Evolutionary conservation across 2,888 invertebrate species (phyloP), one percentile per base, ranked within the genome.

Genomic region (Philereme vetulata): DNA sequence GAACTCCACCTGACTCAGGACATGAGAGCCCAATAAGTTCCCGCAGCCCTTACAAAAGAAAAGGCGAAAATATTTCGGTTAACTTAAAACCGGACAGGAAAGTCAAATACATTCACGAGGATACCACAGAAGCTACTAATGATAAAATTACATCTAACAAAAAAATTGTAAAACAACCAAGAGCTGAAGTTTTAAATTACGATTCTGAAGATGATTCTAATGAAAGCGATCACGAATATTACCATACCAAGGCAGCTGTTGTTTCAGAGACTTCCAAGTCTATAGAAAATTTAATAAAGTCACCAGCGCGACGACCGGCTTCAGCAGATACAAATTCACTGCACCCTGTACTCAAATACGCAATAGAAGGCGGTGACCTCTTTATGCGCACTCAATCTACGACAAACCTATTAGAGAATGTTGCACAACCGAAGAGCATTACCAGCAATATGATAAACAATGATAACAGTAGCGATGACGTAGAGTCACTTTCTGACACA

Each of bases 221-320:
- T 62, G 75, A 75, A 63, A 83, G 77, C 67, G 72, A 81, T 48
- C 74, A 81, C 67, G 72, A 77, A 51, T 75, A 77, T 67, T 72
- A 75, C 47, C 78, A 72, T 32, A 66, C 76, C 7, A 58, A 55
- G 6, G 52, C 36, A 34, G 67, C 67, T 53, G 64, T 69, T 32
- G 62, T 71, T 10, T 76, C 80, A n/a, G 74, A 77, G 42, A 65
- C 75, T 32, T 72, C 84, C 4, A 86, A 84, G 65, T 82, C 84
- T 9, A 77, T 85, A 55, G 86, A 90, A 38, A 81, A 73, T 60
- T 68, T 88, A 53, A 82, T 90, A 8, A 88, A 85, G 62, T 89
- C 92, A 40, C 90, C 90, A 34, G 83, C 82, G 4, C 75, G 85
- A 44, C 76, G 84, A 66, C 88, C 88, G n/a, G 65, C 80, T 10